These are phyloP conservation scores for Myodes glareolus DNA, from an alignment of 2,113 vertebrate genomes.

Conservation along the genomic window DNA sequence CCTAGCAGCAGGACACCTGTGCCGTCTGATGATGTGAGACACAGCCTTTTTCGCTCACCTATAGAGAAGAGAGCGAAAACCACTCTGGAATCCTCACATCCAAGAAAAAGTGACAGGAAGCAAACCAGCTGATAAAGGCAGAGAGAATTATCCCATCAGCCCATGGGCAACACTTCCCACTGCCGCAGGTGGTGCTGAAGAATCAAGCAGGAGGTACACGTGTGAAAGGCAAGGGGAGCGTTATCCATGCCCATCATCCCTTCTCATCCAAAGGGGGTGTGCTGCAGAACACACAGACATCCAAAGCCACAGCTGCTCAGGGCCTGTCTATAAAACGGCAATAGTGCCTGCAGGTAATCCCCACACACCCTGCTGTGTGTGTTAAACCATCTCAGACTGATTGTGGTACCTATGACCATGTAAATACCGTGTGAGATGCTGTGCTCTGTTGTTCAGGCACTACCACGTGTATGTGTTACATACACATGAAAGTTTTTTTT, in stretches of 20 bases:
- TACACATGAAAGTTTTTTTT: background rate
- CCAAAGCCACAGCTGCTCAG: background rate
- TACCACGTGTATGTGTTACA: background rate
- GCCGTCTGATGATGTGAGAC: accelerated
- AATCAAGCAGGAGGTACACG: background rate
- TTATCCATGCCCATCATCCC: background rate
- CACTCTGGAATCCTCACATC: background rate
- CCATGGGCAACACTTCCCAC: background rate
- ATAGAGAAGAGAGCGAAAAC: background rate
- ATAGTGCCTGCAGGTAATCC: background rate
- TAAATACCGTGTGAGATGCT: background rate
- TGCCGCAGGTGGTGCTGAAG: background rate
- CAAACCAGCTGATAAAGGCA: background rate
- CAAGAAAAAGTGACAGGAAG: background rate
- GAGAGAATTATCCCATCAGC: background rate
- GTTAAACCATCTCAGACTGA: background rate
- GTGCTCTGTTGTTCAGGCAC: background rate
- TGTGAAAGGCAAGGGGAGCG: background rate
- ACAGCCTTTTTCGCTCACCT: background rate
- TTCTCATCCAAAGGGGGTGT: too few relatives aligned
- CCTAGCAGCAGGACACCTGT: background rate
- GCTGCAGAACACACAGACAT: background rate
- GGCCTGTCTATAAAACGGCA: background rate
- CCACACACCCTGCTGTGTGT: too few relatives aligned
- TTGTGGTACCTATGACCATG: too few relatives aligned